A percentile compares a stretch with the other conserved stretches of the same genome.
Conservation (phyloP, 2,888 invertebrate genomes). For the Rapana venosa region DNA sequence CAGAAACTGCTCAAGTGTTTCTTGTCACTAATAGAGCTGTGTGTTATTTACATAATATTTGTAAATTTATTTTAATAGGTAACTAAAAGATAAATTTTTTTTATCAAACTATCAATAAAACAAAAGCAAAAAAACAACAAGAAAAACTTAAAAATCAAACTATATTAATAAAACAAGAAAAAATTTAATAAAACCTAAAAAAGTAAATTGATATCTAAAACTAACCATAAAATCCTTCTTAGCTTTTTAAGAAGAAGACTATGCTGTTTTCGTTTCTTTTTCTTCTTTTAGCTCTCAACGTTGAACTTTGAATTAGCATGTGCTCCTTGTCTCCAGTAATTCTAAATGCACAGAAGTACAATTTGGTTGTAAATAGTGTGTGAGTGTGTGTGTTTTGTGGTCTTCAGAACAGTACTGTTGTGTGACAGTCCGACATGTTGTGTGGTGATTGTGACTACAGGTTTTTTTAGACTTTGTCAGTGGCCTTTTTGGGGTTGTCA, state of each 20-base stretch:
- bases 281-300: background rate
- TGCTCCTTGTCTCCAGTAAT: background rate
- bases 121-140: no score
- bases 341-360: background rate
- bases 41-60: no score
- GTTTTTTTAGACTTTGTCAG: slow-evolving; percentile 34
- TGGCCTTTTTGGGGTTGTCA: slow-evolving; percentile 35
- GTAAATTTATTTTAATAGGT: no score
- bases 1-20: no score
- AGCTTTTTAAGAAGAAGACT: background rate
- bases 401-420: background rate
- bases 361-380: background rate
- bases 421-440: background rate
- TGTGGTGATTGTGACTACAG: slow-evolving; percentile 8
- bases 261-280: background rate
- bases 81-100: no score
- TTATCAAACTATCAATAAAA: no score
- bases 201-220: no score
- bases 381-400: background rate
- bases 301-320: background rate
- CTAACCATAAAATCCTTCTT: no score
- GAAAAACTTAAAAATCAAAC: no score
- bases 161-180: no score
- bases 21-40: no score
- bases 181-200: no score